Evolutionary conservation across 2,797 vertebrate species (phyloP).

Genomic region (Tiaroga cobitis): DNA sequence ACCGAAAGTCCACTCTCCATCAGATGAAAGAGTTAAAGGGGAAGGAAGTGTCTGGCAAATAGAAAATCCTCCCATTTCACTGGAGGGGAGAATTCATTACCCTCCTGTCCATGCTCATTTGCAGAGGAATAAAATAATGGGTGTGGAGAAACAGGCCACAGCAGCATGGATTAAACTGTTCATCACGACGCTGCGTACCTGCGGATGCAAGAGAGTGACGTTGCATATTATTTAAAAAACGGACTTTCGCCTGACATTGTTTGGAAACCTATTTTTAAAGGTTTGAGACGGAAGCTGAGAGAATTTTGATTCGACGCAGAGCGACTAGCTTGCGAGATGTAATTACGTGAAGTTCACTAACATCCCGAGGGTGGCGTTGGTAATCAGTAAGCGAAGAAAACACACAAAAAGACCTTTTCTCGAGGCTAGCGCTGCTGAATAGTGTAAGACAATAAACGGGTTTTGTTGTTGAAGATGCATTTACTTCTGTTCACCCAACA

Average conservation of each 20-base stretch:
- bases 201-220: conserved; percentile 39
- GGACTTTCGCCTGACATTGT: conserved; percentile 20
- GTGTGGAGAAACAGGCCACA: conserved; percentile 49
- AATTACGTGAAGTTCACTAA: conserved; percentile 50
- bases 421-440: conserved; percentile 20
- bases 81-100: conserved; percentile 61
- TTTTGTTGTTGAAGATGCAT: conserved; percentile 37
- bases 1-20: conserved; percentile 50
- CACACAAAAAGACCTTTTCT: conserved; percentile 48
- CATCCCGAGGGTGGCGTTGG: conserved; percentile 34
- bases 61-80: conserved; percentile 61
- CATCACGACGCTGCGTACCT: conserved; percentile 28
- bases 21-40: conserved; percentile 59
- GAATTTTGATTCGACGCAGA: conserved; percentile 10
- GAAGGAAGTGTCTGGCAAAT: conserved; percentile 61
- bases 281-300: neutral
- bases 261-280: conserved; percentile 25
- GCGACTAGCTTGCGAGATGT: neutral
- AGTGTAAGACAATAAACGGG: conserved; percentile 27
- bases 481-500: conserved; percentile 29
- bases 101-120: conserved; percentile 62
- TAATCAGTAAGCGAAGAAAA: conserved; percentile 33
- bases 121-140: conserved; percentile 58
- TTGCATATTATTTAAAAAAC: conserved; percentile 33
- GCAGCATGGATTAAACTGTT: conserved; percentile 53